Base-by-base conservation (phyloP, 1,140 invertebrate genomes). In the Paramacrobiotus metropolitanus region DNA sequence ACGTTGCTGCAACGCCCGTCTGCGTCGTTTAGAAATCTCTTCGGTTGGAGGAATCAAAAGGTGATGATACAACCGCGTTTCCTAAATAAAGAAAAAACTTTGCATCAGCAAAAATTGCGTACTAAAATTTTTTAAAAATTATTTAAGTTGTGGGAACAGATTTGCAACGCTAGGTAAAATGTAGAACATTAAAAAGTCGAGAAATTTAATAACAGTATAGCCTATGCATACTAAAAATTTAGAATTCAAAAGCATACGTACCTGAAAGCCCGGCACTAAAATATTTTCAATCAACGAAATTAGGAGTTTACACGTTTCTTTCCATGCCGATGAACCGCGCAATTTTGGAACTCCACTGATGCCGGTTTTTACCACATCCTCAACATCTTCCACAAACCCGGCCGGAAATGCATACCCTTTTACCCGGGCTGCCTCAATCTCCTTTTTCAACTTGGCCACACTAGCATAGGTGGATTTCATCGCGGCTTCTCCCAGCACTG, bases 401-500 rank as follows among this genome's bases (percentile, higher is more conserved):
- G n/a, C 34, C 34, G 34, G 34, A 40, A 40, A 40, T n/a, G 34
- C n/a, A n/a, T 40, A 40, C 48, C 24, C 48, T 28, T 55, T 55
- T 24, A 18, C 48, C 9, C 24, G 9, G 24, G 48, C 48, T 24
- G 24, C 15, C 24, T 55, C 9, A 15, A 55, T 18, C 24, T 55
- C 9, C 24, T 28, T 15, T 24, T 18, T 4, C 15, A 55, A 24
- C 48, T 55, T 55, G 9, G 48, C 24, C 9, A 24, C 15, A 55
- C 48, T 55, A 24, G 9, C 24, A 24, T 18, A 55, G 15, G 48
- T 55, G 9, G 48, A 18, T 24, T 18, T 9, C 15, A 55, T 24
- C 9, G 48, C 48, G 9, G 48, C 48, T 28, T 55, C 48, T 4
- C 48, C 48, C 48, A 55, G 48, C 48, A 55, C 48, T 24, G 48